These are phyloP conservation scores for Paragorgia papillata DNA, from an alignment of 92 coral and sea anemone genomes.

Conservation along the genomic window DNA sequence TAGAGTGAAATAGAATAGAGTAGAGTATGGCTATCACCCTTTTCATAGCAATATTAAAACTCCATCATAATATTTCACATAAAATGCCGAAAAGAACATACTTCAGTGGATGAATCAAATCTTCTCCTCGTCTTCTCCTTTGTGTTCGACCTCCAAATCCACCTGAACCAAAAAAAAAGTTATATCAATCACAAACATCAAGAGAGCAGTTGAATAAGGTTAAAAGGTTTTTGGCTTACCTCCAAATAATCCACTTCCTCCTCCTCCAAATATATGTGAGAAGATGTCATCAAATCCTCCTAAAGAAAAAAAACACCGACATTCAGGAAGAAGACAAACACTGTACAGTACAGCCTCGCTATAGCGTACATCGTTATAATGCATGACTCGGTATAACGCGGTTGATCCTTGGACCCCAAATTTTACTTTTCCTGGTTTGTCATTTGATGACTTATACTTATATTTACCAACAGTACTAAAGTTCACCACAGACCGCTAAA, in stretches of 20 bases:
- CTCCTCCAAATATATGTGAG: constrained; percentile 95
- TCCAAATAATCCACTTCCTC: constrained; percentile 91
- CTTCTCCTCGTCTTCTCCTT: constrained; percentile 91
- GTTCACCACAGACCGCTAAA: too few relatives aligned
- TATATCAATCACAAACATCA: not conserved
- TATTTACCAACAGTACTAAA: too few relatives aligned
- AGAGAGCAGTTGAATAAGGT: not conserved
- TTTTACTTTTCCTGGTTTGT: too few relatives aligned
- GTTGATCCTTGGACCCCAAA: too few relatives aligned
- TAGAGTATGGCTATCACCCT: too few relatives aligned
- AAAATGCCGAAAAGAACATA: too few relatives aligned
- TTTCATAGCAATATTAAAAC: too few relatives aligned
- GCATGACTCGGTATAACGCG: too few relatives aligned
- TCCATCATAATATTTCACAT: too few relatives aligned
- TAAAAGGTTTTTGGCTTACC: constrained; percentile 38
- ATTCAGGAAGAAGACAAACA: not conserved
- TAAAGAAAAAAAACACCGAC: constrained; percentile 26
- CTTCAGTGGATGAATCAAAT: constrained; percentile 90
- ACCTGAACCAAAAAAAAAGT: constrained; percentile 44
- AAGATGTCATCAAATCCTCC: constrained; percentile 94
- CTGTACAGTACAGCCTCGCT: constrained; percentile 19
- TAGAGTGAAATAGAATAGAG: too few relatives aligned
- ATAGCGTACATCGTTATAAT: too few relatives aligned
- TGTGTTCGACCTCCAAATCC: constrained; percentile 46
- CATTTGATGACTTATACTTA: too few relatives aligned